Percentiles rank a stretch among this genome's conserved stretches.
Evolutionary conservation across 2,888 invertebrate species (phyloP).

Genomic region (Acanthosepion pharaonis): DNA sequence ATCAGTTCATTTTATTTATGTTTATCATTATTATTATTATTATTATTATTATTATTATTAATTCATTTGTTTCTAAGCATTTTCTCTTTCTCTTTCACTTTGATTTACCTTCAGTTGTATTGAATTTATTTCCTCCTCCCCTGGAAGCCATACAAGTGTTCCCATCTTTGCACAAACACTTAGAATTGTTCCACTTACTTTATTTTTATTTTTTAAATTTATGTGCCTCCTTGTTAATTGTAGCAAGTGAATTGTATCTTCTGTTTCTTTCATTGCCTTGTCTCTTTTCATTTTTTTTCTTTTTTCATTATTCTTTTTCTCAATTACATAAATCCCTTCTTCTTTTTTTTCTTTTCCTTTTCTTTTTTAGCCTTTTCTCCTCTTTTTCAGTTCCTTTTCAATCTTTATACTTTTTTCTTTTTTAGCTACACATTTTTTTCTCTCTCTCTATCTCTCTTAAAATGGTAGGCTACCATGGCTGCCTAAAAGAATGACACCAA

Average conservation of each 20-base stretch:
- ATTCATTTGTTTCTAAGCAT: not conserved
- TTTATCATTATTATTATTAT: not conserved
- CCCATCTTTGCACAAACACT: not conserved
- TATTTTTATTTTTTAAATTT: not conserved
- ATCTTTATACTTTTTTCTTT: not conserved
- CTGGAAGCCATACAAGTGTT: conserved; percentile 2
- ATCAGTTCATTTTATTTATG: not conserved
- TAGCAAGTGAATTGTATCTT: not conserved
- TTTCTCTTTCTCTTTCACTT: not conserved
- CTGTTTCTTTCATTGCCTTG: not conserved
- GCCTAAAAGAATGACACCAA: no score
- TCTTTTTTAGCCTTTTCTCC: not conserved
- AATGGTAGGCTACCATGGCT: no score
- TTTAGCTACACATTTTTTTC: not conserved
- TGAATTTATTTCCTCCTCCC: not conserved
- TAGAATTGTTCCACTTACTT: not conserved
- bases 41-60: not conserved
- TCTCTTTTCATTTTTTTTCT: not conserved
- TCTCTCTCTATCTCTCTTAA: not conserved
- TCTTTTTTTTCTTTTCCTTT: not conserved
- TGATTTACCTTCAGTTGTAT: not conserved
- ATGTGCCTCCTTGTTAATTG: not conserved
- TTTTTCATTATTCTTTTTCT: not conserved
- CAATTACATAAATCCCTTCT: not conserved
- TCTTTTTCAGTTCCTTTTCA: not conserved